Percentiles rank a stretch among this genome's conserved stretches.
Evolutionary conservation across 1,140 invertebrate genomes (phyloP).

Genomic region (Pachyrhynchus sulphureomaculatus): DNA sequence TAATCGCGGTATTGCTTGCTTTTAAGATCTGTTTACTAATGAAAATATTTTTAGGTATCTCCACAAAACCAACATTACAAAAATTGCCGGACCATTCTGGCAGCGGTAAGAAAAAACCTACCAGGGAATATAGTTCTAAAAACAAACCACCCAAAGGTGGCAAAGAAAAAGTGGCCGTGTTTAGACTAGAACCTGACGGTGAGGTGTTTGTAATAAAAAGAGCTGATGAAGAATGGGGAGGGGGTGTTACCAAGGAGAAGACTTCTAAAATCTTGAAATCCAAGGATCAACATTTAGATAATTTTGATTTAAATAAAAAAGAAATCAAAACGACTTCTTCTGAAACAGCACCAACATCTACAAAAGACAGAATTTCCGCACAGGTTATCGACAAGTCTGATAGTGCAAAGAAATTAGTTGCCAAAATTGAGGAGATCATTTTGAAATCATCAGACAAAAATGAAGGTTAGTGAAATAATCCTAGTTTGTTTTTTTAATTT

Average conservation of each 20-base stretch:
- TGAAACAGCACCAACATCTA: too few relatives aligned
- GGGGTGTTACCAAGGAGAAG: too few relatives aligned
- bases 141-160: background rate
- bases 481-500: too few relatives aligned
- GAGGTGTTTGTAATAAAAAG: conserved; percentile 11
- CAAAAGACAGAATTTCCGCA: too few relatives aligned
- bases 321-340: too few relatives aligned
- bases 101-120: background rate
- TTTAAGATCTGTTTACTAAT: background rate
- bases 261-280: too few relatives aligned
- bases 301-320: too few relatives aligned
- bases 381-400: too few relatives aligned
- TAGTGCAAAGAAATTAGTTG: background rate
- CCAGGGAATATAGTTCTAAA: background rate
- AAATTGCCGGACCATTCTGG: background rate
- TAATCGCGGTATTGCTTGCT: background rate
- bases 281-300: too few relatives aligned
- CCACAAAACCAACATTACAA: background rate
- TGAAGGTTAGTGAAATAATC: conserved; percentile 1
- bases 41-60: background rate
- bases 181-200: background rate
- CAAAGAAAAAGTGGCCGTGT: conserved; percentile 6
- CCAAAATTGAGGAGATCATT: background rate
- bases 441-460: background rate
- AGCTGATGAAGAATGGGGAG: background rate